Percentiles rank a stretch among this genome's conserved stretches.
Conservation (phyloP, 2,797 vertebrate species). For the Manis javanica region DNA sequence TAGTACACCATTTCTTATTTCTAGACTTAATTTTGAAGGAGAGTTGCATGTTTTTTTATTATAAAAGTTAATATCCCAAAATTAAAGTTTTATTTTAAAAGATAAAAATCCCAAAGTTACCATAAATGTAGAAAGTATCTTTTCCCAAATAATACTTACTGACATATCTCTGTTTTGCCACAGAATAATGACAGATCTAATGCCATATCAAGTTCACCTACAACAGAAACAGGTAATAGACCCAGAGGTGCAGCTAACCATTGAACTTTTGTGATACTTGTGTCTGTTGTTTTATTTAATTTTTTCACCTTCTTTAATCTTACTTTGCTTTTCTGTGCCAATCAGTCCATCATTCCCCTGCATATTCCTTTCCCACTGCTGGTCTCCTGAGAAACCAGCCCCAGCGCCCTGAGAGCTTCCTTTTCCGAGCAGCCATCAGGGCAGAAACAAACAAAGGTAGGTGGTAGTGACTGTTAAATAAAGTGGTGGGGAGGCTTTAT, state of each 20-base stretch:
- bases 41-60: slow-evolving; percentile 41
- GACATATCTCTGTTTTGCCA: slow-evolving; percentile 78
- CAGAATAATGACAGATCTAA: slow-evolving; percentile 93
- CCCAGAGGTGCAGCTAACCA: neutral
- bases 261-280: slow-evolving; percentile 67
- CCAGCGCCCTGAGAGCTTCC: slow-evolving; percentile 94
- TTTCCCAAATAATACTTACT: slow-evolving; percentile 62
- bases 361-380: slow-evolving; percentile 88
- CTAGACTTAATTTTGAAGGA: slow-evolving; percentile 53
- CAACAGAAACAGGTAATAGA: slow-evolving; percentile 90
- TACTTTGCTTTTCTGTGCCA: slow-evolving; percentile 78
- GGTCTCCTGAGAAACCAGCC: slow-evolving; percentile 88
- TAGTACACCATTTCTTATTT: slow-evolving; percentile 27
- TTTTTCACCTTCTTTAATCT: slow-evolving; percentile 76
- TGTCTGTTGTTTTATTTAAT: slow-evolving; percentile 71
- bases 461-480: slow-evolving; percentile 42
- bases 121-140: slow-evolving; percentile 58
- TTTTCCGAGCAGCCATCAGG: slow-evolving; percentile 92
- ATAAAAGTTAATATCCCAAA: no score
- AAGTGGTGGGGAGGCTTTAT: neutral
- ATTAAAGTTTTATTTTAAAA: no score
- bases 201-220: slow-evolving; percentile 86
- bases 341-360: slow-evolving; percentile 89
- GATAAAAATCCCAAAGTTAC: neutral
- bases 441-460: slow-evolving; percentile 94